These are phyloP conservation scores for Onchidella celtica DNA, from an alignment of 2,888 invertebrate species.

Conservation along the genomic window DNA sequence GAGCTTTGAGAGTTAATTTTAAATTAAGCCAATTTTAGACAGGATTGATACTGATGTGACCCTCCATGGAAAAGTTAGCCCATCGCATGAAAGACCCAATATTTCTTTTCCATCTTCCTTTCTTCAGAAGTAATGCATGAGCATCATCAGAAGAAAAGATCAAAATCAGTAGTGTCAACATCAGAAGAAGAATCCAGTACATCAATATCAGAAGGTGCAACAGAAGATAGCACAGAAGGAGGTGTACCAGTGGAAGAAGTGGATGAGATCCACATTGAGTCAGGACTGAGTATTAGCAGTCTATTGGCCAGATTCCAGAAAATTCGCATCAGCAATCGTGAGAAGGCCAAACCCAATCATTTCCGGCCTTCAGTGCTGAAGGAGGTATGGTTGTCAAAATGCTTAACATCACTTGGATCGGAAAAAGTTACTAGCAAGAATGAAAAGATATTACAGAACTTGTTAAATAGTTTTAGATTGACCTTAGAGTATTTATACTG, in stretches of 20 bases:
- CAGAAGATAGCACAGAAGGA: slow-evolving; percentile 39
- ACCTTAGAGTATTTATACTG: too few species aligned
- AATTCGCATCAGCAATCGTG: slow-evolving; percentile 62
- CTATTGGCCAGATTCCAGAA: slow-evolving; percentile 64
- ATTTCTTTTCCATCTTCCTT: too few species aligned
- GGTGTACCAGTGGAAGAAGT: slow-evolving; percentile 45
- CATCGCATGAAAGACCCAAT: too few species aligned
- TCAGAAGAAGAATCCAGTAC: slow-evolving; percentile 38
- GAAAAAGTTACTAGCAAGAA: too few species aligned
- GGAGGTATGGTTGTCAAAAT: slow-evolving; percentile 69
- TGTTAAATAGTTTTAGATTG: too few species aligned
- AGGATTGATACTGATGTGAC: too few species aligned
- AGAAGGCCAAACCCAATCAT: slow-evolving; percentile 54
- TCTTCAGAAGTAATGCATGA: too few species aligned
- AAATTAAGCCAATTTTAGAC: too few species aligned
- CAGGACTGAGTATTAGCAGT: slow-evolving; percentile 56
- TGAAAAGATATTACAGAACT: too few species aligned
- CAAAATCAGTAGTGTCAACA: neutral
- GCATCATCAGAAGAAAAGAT: neutral
- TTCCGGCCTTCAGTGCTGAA: slow-evolving; percentile 74
- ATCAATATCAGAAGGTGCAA: slow-evolving; percentile 19
- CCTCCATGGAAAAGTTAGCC: too few species aligned
- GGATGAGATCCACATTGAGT: slow-evolving; percentile 10
- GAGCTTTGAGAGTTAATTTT: too few species aligned
- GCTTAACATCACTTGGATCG: too few species aligned